phyloP scores from a whole-genome alignment of 2,113 vertebrate genomes.

The Alouatta palliata region DNA sequence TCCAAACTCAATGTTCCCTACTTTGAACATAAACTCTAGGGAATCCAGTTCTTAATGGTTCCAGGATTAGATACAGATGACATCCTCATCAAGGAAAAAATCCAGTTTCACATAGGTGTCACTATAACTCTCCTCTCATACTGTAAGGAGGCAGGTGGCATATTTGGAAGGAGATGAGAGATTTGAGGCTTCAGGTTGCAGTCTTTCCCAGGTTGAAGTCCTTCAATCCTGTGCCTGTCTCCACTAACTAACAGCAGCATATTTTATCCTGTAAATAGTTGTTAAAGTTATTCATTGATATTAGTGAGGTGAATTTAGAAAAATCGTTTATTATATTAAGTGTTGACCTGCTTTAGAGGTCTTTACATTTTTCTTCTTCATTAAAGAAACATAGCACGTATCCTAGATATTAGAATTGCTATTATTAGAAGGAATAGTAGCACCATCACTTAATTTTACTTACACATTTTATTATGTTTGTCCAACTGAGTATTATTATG shows the following conservation, averaged over 20 bases:
- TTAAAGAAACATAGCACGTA: conserved; percentile 2
- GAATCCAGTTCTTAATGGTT: background rate
- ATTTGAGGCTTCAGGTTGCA: background rate
- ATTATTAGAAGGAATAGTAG: conserved; percentile 52
- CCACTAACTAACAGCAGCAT: background rate
- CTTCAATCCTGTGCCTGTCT: background rate
- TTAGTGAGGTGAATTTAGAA: background rate
- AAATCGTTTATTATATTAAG: conserved; percentile 22
- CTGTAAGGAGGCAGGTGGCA: background rate
- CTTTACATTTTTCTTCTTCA: conserved; percentile 61
- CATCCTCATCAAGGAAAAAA: background rate
- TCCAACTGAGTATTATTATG: conserved; percentile 58
- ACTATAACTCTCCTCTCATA: background rate
- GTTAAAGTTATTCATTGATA: conserved; percentile 34
- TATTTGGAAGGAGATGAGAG: background rate
- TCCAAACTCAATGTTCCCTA: background rate
- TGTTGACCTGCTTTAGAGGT: conserved; percentile 35
- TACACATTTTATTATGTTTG: conserved; percentile 65
- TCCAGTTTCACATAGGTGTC: background rate
- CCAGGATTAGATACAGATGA: background rate
- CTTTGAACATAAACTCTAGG: background rate
- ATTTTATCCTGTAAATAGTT: background rate
- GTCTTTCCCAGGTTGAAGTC: background rate
- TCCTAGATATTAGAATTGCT: conserved; percentile 51
- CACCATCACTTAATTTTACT: conserved; percentile 63